Percentiles rank a stretch among this genome's conserved stretches.
Evolutionary conservation across 1,140 invertebrate genomes (phyloP).

Genomic region (Aphelinus certus): DNA sequence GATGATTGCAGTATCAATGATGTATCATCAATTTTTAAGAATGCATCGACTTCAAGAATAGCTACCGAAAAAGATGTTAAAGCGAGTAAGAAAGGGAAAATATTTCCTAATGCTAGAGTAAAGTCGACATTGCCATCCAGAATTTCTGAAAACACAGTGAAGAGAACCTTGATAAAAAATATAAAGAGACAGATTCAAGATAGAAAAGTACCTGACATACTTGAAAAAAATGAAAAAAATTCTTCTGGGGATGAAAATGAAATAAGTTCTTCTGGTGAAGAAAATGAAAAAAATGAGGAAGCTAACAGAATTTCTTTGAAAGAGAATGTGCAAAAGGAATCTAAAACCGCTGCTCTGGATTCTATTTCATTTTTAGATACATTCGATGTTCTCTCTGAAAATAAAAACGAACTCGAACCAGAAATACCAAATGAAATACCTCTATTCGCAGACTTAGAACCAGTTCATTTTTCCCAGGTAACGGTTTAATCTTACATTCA

Average conservation of each 20-base stretch:
- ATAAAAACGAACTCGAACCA: conserved; percentile 15
- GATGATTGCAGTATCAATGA: conserved; percentile 40
- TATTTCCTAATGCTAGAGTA: conserved; percentile 22
- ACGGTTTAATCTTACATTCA: conserved; percentile 14
- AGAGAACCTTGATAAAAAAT: conserved; percentile 34
- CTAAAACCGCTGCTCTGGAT: background rate
- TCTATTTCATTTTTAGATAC: conserved; percentile 50
- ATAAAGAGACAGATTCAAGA: too few species aligned
- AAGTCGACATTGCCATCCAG: conserved; percentile 28
- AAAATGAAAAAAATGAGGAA: background rate
- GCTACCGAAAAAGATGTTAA: conserved; percentile 27
- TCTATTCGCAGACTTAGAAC: conserved; percentile 54
- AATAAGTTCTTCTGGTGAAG: too few species aligned
- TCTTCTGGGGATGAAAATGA: too few species aligned
- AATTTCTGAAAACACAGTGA: conserved; percentile 44
- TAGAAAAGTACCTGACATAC: too few species aligned
- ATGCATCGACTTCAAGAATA: conserved; percentile 26
- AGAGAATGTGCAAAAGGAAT: conserved; percentile 22
- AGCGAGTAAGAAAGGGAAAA: conserved; percentile 28
- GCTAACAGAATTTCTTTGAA: conserved; percentile 6
- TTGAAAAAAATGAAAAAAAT: too few species aligned
- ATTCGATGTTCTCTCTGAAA: conserved; percentile 50
- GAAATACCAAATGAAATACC: conserved; percentile 37
- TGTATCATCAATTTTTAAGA: background rate
- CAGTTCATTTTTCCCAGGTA: conserved; percentile 54